Conservation (phyloP, 2,888 invertebrate species). For the Scelioninae gen. 2 region DNA sequence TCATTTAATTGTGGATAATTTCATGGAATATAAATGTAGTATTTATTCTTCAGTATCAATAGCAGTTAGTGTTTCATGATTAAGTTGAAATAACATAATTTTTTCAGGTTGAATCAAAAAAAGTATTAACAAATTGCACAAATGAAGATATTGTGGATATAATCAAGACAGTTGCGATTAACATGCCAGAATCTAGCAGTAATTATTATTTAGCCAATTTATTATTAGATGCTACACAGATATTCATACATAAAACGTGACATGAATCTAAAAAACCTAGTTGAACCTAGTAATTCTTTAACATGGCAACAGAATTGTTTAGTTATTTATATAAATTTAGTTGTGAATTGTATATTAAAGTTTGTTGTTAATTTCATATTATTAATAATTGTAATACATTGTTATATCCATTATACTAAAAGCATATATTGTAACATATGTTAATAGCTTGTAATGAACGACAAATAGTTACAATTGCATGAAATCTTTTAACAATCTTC, state of each 20-base stretch:
- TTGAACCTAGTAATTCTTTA: not conserved
- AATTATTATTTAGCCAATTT: conserved; percentile 70
- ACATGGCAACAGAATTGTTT: no score
- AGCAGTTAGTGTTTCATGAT: no score
- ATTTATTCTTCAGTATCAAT: no score
- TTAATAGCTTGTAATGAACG: not conserved
- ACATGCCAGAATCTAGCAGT: conserved; percentile 68
- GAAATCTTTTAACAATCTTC: not conserved
- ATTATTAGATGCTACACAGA: conserved; percentile 72
- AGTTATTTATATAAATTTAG: conserved; percentile 13
- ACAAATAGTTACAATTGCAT: not conserved
- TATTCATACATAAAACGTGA: conserved; percentile 67
- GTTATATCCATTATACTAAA: not conserved
- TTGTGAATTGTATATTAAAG: not conserved
- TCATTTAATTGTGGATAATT: not conserved
- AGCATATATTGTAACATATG: conserved; percentile 1
- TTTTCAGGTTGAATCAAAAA: conserved; percentile 65
- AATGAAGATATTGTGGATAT: conserved; percentile 71
- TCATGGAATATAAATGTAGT: not conserved
- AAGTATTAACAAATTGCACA: conserved; percentile 69
- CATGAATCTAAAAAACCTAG: conserved; percentile 16
- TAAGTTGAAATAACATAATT: no score
- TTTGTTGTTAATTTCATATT: conserved; percentile 12
- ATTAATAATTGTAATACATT: not conserved
- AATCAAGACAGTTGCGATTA: conserved; percentile 66